These are phyloP conservation scores for Hypercompe scribonia DNA, from an alignment of 2,888 invertebrate genomes.

Conservation along the genomic window DNA sequence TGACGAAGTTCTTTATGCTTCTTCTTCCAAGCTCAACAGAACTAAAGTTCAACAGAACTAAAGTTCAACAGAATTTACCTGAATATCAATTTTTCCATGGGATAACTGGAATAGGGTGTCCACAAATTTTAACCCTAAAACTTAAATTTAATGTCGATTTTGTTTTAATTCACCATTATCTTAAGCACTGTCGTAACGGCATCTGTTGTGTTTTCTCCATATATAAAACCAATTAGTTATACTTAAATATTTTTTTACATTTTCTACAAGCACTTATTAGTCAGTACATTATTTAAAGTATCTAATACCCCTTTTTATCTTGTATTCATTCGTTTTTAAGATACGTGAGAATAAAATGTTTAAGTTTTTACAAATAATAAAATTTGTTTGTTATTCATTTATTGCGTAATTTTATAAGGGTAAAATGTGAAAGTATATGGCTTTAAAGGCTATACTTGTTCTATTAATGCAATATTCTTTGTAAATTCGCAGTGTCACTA, in stretches of 20 bases:
- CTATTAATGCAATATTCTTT: background rate
- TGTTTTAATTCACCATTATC: too few species aligned
- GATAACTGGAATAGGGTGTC: too few species aligned
- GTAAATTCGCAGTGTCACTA: background rate
- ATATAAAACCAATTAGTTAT: background rate
- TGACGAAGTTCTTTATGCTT: too few species aligned
- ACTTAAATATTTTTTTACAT: background rate
- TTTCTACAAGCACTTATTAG: background rate
- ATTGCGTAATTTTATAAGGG: constrained; percentile 33
- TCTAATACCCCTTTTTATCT: background rate
- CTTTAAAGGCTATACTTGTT: background rate
- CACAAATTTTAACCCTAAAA: too few species aligned
- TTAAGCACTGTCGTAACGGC: too few species aligned
- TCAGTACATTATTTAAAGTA: background rate
- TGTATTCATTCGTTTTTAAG: background rate
- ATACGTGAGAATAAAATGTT: background rate
- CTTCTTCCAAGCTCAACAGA: too few species aligned
- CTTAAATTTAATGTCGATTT: too few species aligned
- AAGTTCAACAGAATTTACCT: too few species aligned
- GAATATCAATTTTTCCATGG: too few species aligned
- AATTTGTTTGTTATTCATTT: constrained; percentile 32
- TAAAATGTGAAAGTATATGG: constrained; percentile 12
- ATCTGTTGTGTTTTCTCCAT: too few species aligned
- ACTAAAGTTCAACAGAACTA: too few species aligned
- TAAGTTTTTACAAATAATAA: background rate